phyloP scores from a whole-genome alignment of 1,140 invertebrate species.

The Yoshiicerus persimilis region DNA sequence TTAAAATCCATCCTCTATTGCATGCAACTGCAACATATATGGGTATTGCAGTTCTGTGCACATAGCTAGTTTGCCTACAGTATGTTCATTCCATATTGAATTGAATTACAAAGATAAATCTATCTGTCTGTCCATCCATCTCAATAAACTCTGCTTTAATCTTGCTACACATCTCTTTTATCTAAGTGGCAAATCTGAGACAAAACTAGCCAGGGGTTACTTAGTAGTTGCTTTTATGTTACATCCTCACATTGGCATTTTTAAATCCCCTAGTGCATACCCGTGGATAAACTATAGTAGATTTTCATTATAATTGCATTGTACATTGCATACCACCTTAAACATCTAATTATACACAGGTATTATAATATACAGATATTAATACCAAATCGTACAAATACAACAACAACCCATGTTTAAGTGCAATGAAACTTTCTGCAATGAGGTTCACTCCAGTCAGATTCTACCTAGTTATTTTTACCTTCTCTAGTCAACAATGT shows the following conservation, averaged over 20 bases:
- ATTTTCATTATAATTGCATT: neutral
- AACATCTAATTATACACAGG: no score
- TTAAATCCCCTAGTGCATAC: neutral
- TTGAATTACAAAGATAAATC: constrained; percentile 15
- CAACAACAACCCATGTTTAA: neutral
- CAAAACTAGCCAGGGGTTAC: neutral
- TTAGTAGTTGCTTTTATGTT: neutral
- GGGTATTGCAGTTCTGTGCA: no score
- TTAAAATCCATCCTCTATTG: no score
- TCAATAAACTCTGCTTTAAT: neutral
- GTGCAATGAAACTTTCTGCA: neutral
- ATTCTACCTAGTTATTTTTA: neutral
- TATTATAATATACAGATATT: neutral
- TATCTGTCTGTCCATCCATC: constrained; percentile 15
- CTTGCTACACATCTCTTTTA: constrained; percentile 8
- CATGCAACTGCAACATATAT: no score
- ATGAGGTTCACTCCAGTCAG: neutral
- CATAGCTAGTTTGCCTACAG: neutral
- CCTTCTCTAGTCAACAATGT: neutral
- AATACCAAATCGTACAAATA: neutral
- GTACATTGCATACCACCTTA: neutral
- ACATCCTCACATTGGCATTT: neutral
- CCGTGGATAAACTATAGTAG: neutral
- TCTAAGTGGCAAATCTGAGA: constrained; percentile 7
- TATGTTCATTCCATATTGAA: neutral